Evolutionary conservation across 2,113 vertebrate genomes (phyloP), one percentile per base, ranked within the genome.

Genomic region (Leucosticte australis): DNA sequence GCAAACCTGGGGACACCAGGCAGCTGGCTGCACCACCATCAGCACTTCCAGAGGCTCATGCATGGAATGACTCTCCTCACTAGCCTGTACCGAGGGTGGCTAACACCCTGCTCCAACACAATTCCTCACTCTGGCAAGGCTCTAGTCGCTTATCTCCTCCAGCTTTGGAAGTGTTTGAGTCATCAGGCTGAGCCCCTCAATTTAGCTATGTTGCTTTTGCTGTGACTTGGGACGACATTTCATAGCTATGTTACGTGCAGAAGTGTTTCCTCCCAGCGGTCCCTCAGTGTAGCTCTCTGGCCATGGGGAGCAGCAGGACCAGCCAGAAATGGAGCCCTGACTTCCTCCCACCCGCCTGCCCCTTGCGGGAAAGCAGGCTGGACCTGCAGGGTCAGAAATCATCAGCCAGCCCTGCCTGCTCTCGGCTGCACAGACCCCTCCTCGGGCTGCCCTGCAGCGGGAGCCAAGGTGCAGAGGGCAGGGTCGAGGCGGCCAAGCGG

Each of bases 351-450:
- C 8, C 55, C 28, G 2, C 63, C 30, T 31, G 18, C 17, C 42
- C 35, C 75, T 49, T 2, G 1, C 24, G 3, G 30, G 9, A 49
- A 82, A 30, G 27, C 10, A 3, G 67, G 64, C 20, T 56, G 42
- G 41, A 74, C 35, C 67, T 46, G 31, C 49, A 24, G 52, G 63
- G 30, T 24, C 35, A 62, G 60, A 15, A 78, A 7, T 4, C 10
- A 47, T 10, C 19, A 0, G 10, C 20, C 49, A 33, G 67, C 62
- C 46, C 52, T 6, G 33, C 22, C 31, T 11, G 47, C 60, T 4
- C 47, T 21, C 0, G 0, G 28, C 37, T 79, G 33, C 9, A 0
- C 8, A 35, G 41, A 53, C 11, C n/a, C n/a, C 35, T 24, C 44
- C 44, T 35, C 0, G 37, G 0, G 60, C 55, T 26, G 26, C 57